phyloP scores from a whole-genome alignment of 2,113 vertebrate genomes.

The Meriones unguiculatus region DNA sequence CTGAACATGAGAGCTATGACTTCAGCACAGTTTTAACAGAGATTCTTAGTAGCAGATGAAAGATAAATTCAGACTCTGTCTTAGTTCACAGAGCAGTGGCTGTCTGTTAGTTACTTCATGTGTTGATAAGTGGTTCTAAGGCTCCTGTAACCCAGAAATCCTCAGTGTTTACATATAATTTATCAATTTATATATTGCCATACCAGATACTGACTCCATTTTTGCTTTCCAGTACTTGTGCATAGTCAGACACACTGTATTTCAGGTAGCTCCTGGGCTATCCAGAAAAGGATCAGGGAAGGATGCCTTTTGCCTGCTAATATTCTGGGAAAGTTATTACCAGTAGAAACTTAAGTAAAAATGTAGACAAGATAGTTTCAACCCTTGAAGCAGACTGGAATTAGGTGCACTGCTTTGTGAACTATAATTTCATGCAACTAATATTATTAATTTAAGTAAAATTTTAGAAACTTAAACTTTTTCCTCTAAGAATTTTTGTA shows the following conservation, averaged over 20 bases:
- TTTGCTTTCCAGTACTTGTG: background rate
- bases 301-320: conserved; percentile 16
- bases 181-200: background rate
- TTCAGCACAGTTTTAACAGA: background rate
- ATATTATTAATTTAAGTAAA: background rate
- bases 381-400: background rate
- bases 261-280: conserved; percentile 27
- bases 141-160: background rate
- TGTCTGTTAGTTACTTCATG: background rate
- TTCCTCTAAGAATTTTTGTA: background rate
- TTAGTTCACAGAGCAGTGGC: background rate
- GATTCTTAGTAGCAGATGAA: background rate
- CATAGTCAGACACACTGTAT: background rate
- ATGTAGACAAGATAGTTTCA: background rate
- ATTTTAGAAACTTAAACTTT: conserved; percentile 33
- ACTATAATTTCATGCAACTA: background rate
- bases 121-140: background rate
- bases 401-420: background rate
- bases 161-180: background rate
- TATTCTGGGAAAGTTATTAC: conserved; percentile 54
- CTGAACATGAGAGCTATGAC: background rate
- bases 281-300: background rate
- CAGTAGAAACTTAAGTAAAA: conserved; percentile 28
- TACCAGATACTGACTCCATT: conserved; percentile 7
- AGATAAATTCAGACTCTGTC: background rate